Evolutionary conservation across 92 coral and sea anemone species (phyloP), one percentile per base, ranked within the genome.

Genomic region (Galaxea fascicularis): DNA sequence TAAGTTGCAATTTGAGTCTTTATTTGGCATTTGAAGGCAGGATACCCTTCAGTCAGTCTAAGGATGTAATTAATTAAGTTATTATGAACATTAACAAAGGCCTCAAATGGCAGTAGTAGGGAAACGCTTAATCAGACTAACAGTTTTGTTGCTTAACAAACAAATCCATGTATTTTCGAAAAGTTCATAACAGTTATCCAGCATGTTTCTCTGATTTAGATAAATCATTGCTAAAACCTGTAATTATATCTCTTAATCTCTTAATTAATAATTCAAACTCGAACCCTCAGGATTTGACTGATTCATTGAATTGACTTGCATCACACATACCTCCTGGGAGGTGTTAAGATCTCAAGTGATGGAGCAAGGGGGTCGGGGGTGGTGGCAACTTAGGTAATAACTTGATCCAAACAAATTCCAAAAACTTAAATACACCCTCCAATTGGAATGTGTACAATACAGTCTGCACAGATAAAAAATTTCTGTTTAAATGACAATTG

Each of bases 281-380:
- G 17, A 58, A 58, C 21, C 24, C 64, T 16, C 64, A 16, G 64
- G 64, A 58, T 58, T 58, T 58, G 18, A 58, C n/a, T 58, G 1
- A 58, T 58, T 58, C 64, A 58, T 58, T 11, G 64, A 58, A 58
- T 8, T 58, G 64, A 58, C 64, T 58, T 58, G 18, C 64, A 58
- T 14, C 24, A 21, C 24, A 21, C 64, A 58, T 58, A 21, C n/a
- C 64, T 17, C 18, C 21, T 8, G 24, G 24, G 24, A 58, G 24
- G 64, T 58, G 20, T 58, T 58, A 58, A 21, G 64, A 17, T 58
- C 21, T 17, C 64, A 58, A 58, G 64, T 58, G 3, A 58, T 58
- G 21, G 21, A 46, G 51, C 51, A 46, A 46, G 51, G 51, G 51
- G 51, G 51, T n/a, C n/a, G 51, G 51, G 51, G 51, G 51, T 5